Evolutionary conservation across 2,113 vertebrate genomes (phyloP).

Genomic region (Paracanthobrama guichenoti): DNA sequence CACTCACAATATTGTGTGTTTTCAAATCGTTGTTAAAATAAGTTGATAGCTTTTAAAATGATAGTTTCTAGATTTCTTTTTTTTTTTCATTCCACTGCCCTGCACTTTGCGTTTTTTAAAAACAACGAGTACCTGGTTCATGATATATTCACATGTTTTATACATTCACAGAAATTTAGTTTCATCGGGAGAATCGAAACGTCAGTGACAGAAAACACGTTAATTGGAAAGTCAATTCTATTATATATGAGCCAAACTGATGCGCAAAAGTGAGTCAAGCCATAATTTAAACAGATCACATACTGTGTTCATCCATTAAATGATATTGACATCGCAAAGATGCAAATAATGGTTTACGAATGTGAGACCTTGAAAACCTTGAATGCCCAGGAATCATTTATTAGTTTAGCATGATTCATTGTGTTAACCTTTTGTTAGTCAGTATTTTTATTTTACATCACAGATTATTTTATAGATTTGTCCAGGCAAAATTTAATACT

Average conservation of each 20-base stretch:
- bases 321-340: not conserved
- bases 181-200: not conserved
- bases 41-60: not conserved
- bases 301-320: not conserved
- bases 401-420: not conserved
- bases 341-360: not conserved
- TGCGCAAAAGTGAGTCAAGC: not conserved
- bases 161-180: not conserved
- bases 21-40: no score
- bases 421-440: not conserved
- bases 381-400: not conserved
- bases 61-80: not conserved
- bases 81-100: not conserved
- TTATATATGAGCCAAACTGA: not conserved
- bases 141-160: not conserved
- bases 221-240: conserved; percentile 1
- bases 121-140: not conserved
- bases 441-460: not conserved
- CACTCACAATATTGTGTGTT: no score
- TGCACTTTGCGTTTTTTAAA: not conserved
- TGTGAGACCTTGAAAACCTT: not conserved
- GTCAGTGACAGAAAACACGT: not conserved
- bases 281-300: not conserved
- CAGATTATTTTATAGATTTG: not conserved
- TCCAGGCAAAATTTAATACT: not conserved